Conservation (phyloP, 1,140 invertebrate species). For the Nymphalis io region DNA sequence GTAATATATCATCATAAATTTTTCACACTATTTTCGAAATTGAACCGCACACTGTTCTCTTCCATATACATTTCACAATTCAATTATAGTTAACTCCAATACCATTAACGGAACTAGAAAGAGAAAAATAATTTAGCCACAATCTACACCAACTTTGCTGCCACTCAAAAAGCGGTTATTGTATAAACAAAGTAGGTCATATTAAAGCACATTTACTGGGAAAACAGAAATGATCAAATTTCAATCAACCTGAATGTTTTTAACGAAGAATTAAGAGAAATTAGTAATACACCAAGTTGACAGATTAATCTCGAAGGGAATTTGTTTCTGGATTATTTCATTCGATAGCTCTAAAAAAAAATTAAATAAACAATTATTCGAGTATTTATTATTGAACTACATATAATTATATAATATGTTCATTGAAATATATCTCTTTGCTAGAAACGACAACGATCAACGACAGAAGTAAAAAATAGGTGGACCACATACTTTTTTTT, state of each 20-base stretch:
- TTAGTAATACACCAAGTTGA: neutral
- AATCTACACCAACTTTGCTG: no score
- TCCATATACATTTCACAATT: slow-evolving; percentile 5
- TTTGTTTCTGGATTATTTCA: neutral
- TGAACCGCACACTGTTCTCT: neutral
- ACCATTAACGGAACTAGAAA: neutral
- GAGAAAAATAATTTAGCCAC: no score
- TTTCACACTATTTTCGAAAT: neutral
- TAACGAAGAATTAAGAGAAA: neutral
- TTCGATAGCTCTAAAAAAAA: neutral
- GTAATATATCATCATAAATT: slow-evolving; percentile 2
- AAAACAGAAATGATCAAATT: neutral
- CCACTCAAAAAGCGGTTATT: no score
- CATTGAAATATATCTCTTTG: no score
- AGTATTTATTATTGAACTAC: no score
- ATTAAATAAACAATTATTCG: no score
- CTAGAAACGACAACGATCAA: no score
- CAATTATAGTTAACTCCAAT: neutral
- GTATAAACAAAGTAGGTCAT: neutral
- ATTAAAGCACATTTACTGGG: neutral
- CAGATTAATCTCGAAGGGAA: neutral
- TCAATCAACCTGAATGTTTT: slow-evolving; percentile 1
- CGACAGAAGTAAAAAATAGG: no score
- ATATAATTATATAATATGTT: no score
- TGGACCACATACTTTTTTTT: no score